Base-by-base conservation (phyloP, 2,113 vertebrate species). In the Helogale parvula region DNA sequence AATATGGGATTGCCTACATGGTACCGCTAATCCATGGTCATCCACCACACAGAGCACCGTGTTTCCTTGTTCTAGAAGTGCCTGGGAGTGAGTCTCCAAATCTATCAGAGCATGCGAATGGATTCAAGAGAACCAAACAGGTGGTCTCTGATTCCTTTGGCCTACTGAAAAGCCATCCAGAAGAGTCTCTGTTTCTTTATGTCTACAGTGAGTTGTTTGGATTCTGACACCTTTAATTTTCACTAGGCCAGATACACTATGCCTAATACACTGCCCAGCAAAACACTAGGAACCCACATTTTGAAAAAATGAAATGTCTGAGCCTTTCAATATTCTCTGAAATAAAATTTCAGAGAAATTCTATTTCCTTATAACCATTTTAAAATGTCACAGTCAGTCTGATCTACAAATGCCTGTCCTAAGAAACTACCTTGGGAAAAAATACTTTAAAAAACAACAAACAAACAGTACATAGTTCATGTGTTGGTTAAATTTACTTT, bases 351-450 rank as follows among this genome's bases (percentile, higher is more conserved):
- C n/a, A 45, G 10, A 81, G 74, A 83, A 86, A 69, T 29, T 63
- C 63, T 27, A 79, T 65, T 91, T 50, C 21, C 74, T 80, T 80
- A 13, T 12, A 72, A 52, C 52, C 16, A 38, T 45, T 79, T 97
- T 79, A 57, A 83, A 94, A 90, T 63, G 88, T 90, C 63, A 95
- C 3, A 87, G 50, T 80, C 68, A 57, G 29, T 60, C 38, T 85
- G 29, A 35, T 90, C 63, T 63, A 47, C 19, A 88, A 88, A 84
- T 57, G 8, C 31, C 33, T 86, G 29, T 86, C 86, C 52, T 83
- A 89, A 87, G 54, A 93, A 93, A 74, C 27, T 86, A 47, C 25
- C 41, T 85, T 31, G 19, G 19, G 27, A 1, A 5, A 45, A 65
- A 89, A 14, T 54, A 0, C 3, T 93, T 92, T 90, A 25, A 16